These are phyloP conservation scores for Onychorhynchus coronatus DNA, from an alignment of 2,113 vertebrate species.

Conservation along the genomic window DNA sequence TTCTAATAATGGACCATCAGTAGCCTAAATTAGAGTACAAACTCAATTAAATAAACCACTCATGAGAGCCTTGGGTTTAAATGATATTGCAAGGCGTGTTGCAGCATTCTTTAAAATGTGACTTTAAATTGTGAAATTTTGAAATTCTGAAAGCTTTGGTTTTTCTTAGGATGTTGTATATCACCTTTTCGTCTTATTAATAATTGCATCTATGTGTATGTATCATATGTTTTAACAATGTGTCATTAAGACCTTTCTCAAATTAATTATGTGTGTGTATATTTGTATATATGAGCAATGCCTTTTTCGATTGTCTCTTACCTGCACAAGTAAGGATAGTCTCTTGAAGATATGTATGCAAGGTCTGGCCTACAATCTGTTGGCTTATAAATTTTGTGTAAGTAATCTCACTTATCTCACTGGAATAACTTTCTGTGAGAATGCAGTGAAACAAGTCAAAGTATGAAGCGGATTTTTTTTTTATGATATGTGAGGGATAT, in stretches of 20 bases:
- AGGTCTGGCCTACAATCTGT: neutral
- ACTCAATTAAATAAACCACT: neutral
- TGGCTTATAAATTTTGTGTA: neutral
- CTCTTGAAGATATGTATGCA: neutral
- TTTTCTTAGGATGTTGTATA: neutral
- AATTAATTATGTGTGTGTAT: neutral
- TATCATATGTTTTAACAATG: neutral
- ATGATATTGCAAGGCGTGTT: neutral
- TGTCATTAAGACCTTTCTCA: neutral
- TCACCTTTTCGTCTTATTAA: neutral
- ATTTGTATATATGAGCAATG: neutral
- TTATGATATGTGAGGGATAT: neutral
- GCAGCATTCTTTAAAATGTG: neutral
- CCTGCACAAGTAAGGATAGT: neutral
- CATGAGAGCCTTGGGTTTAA: neutral
- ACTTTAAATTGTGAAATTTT: neutral
- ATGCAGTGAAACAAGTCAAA: accelerated
- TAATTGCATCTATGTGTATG: neutral
- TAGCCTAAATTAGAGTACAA: neutral
- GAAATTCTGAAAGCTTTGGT: neutral
- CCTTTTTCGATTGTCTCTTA: neutral
- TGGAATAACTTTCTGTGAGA: neutral
- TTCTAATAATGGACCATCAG: neutral
- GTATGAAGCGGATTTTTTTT: neutral
- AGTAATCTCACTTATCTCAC: neutral